Evolutionary conservation across 30 jellyfish, hydroid and myxozoan species (phyloP), one percentile per base, ranked within the genome.

Genomic region (Aurelia sp.): DNA sequence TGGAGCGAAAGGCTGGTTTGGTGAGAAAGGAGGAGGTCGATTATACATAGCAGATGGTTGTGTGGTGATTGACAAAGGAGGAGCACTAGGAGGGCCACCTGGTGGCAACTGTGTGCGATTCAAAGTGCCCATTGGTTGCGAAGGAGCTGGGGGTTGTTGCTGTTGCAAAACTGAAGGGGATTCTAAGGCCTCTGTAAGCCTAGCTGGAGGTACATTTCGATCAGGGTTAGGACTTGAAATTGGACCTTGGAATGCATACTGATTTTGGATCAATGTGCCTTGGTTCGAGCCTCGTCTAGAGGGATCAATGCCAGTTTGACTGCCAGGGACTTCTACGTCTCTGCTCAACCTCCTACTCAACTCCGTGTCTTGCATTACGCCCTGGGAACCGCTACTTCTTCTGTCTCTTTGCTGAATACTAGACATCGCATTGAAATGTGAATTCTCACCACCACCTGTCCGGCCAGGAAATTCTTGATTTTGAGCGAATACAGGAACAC

Each of bases 211-310:
- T n/a, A 21, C n/a, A 21, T 13, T 7, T 5, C 86, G 18, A 21
- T 62, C 87, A n/a, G 81, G 93, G 23, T 20, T 52, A 10, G 93
- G 84, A n/a, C 73, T 84, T 6, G 93, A 84, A 66, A 84, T 73
- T 18, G 93, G 93, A 9, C 93, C 93, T 53, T 84, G 87, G 19
- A 71, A 73, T 16, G 87, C 93, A 73, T 84, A 84, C 9, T 73
- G 93, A 66, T 72, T 73, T 20, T 76, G 44, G 10, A 63, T 55
- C 20, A 70, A n/a, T 44, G 63, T 3, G 6, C 58, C 12, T 22
- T 31, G 44, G 16, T 12, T 20, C 19, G 52, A 33, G 22, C 64
- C 81, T 8, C 61, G 22, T 20, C 55, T 19, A 0, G 57, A 17
- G 10, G 44, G 21, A 21, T 66, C 76, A n/a, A 13, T 30, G 20